Evolutionary conservation across 2,797 vertebrate species (phyloP), one percentile per base, ranked within the genome.

Genomic region (Podarcis siculus): DNA sequence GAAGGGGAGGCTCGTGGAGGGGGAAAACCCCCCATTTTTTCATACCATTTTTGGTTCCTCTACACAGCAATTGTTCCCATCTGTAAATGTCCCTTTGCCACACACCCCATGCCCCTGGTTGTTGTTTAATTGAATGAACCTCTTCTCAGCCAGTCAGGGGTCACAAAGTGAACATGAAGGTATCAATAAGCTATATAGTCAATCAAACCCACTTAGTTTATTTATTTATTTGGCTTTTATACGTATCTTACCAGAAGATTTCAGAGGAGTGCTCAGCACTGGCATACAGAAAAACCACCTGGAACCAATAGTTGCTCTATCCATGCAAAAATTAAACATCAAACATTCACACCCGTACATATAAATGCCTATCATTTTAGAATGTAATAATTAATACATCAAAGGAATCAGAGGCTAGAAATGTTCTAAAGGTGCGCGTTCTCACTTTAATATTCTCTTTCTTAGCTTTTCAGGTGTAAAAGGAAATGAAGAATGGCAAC

Each of bases 371-470:
- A 19, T 79, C 42, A 55, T 72, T 66, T n/a, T 64, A 67, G 88
- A 92, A 64, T 7, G 3, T 73, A 69, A 39, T 82, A 49, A 58
- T 73, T 82, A 82, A 82, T 86, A 76, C 79, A 86, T 86, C 45
- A 67, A 86, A 77, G 17, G 42, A 5, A 39, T 30, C 13, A 61
- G 55, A 19, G n/a, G 23, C 45, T 61, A 71, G 37, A 82, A 67
- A 25, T 35, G 61, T 30, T 64, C 25, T 69, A 82, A 67, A 49
- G 69, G 8, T 64, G 12, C 45, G 80, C 32, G 86, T 80, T 37
- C 72, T 91, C 55, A 86, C 23, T 92, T 86, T 55, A 42, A 10
- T 88, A 13, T 88, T 93, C 91, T 93, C 64, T 85, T 90, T 76
- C 23, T 32, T 23, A 45, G 78, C 27, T 69, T 61, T 86, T 92